A percentile compares a stretch with the other conserved stretches of the same genome.
Evolutionary conservation across 2,113 vertebrate species (phyloP).

Genomic region (Aptenodytes patagonicus): DNA sequence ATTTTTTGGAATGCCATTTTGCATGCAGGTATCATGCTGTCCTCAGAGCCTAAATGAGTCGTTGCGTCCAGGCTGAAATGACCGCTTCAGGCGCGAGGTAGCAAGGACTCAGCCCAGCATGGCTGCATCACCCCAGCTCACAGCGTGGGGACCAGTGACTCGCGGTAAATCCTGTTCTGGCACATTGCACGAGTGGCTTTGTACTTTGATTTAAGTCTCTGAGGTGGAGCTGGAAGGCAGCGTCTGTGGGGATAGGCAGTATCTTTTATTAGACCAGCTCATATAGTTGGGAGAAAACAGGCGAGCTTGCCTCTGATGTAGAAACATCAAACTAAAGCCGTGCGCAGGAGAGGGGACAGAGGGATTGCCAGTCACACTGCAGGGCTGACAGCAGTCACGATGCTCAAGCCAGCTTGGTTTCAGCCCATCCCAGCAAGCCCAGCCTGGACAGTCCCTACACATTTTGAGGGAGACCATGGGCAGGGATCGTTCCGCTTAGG

Average conservation of each 20-base stretch:
- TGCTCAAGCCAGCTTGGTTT: background rate
- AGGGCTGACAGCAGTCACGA: background rate
- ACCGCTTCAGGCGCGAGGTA: fast-evolving
- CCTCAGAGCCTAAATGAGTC: background rate
- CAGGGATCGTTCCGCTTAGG: fast-evolving
- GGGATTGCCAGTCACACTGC: too few species aligned
- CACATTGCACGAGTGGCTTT: background rate
- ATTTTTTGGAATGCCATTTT: background rate
- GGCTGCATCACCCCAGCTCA: fast-evolving
- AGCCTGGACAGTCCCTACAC: background rate
- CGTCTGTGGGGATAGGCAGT: background rate
- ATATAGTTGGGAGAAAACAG: fast-evolving
- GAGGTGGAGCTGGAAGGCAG: background rate
- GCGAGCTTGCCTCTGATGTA: background rate
- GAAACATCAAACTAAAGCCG: background rate
- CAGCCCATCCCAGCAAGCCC: background rate
- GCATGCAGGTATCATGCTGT: too few species aligned
- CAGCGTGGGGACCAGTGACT: too few species aligned
- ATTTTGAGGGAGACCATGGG: background rate
- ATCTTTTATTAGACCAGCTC: background rate
- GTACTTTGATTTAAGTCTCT: background rate
- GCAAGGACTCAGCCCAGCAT: fast-evolving
- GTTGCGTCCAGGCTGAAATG: background rate
- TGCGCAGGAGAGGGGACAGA: background rate
- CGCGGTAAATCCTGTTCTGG: background rate